These are phyloP conservation scores for Porphyrio hochstetteri DNA, from an alignment of 2,113 vertebrate species.

Conservation along the genomic window DNA sequence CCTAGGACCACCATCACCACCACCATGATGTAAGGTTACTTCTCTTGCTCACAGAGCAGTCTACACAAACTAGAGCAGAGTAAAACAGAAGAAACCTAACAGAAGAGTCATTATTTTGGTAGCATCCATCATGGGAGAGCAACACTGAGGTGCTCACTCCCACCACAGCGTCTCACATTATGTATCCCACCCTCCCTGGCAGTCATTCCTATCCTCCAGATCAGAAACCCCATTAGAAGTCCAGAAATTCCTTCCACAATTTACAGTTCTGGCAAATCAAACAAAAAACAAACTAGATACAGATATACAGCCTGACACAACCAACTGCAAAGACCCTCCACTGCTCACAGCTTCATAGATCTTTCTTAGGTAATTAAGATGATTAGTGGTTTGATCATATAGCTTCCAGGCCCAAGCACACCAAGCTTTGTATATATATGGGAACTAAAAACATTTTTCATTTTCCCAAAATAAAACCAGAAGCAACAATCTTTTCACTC, in stretches of 20 bases:
- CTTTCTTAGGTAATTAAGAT: neutral
- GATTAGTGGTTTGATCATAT: neutral
- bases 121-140: neutral
- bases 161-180: neutral
- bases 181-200: neutral
- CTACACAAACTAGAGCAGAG: neutral
- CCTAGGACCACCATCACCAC: neutral
- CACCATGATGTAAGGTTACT: neutral
- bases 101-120: neutral
- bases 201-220: neutral
- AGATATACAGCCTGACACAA: neutral
- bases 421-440: neutral
- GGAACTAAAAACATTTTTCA: neutral
- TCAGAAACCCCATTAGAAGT: neutral
- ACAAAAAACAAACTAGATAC: neutral
- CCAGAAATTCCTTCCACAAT: neutral
- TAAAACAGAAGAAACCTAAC: neutral
- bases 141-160: neutral
- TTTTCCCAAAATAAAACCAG: neutral
- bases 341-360: neutral
- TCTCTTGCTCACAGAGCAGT: neutral
- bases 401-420: neutral
- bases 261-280: neutral
- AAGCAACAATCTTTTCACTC: rapidly evolving
- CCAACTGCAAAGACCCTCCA: neutral